phyloP scores from a whole-genome alignment of 2,113 vertebrate genomes.

The Cavia porcellus region DNA sequence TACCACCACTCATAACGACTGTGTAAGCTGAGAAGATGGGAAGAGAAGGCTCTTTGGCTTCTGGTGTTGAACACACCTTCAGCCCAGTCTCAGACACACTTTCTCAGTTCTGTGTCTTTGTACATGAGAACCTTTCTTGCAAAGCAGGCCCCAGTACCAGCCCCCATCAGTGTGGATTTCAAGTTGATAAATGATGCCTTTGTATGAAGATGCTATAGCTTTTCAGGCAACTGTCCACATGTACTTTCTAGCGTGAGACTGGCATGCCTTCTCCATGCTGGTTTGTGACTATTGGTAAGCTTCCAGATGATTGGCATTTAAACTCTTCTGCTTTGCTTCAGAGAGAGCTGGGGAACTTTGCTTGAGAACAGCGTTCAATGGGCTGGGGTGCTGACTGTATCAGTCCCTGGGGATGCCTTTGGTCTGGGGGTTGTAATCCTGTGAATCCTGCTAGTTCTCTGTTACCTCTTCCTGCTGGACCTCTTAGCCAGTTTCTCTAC shows the following conservation, averaged over 20 bases:
- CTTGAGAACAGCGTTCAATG: fast-evolving
- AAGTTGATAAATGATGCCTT: neutral
- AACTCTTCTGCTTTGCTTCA: neutral
- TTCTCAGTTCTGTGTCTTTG: neutral
- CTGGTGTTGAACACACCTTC: neutral
- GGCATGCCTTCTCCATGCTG: neutral
- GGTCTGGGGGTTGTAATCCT: neutral
- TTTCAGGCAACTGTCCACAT: neutral
- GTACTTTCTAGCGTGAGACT: neutral
- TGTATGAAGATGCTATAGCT: neutral
- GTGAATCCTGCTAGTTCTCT: neutral
- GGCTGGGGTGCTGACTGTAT: too few species aligned
- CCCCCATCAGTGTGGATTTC: neutral
- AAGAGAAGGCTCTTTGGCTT: neutral
- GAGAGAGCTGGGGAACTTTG: neutral
- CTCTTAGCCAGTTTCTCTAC: neutral
- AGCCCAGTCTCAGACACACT: neutral
- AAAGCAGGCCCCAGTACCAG: neutral
- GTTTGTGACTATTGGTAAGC: neutral
- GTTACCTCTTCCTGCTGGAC: neutral
- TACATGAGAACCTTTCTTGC: neutral
- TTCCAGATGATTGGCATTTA: neutral
- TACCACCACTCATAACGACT: neutral
- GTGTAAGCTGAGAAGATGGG: neutral
- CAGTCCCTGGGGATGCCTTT: neutral